Base-by-base conservation (phyloP, 2,113 vertebrate genomes). In the Hippocampus abdominalis region DNA sequence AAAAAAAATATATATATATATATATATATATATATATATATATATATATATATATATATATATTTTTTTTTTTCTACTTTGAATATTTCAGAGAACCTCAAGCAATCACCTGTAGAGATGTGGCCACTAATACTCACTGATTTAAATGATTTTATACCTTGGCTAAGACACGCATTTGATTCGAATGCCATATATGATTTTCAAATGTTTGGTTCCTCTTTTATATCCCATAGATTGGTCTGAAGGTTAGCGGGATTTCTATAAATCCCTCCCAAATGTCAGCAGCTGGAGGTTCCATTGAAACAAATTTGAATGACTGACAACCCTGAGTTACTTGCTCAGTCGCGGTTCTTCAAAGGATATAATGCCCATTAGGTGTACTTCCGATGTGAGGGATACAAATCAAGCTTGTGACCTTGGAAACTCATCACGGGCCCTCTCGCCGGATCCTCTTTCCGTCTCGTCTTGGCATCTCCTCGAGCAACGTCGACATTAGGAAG, bases 371-470 rank as follows among this genome's bases (percentile, higher is more conserved):
- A 60, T 76, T 68, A 80, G 64, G 70, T 76, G 65, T 79, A 80
- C 63, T 70, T 2, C 16, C 56, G 68, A 83, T 83, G 66, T 73
- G 73, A 72, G 72, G 78, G 81, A 79, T 81, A 79, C 73, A 80
- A 80, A 81, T 87, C 78, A 81, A 77, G 77, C 79, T 81, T 54
- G 44, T 84, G 86, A 89, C 88, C 88, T 89, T 88, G 81, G 66
- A 61, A 75, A 57, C 68, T 60, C 66, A 74, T 84, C 71, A 71
- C 79, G 71, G 77, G 68, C 62, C 78, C 76, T 62, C 57, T 75
- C 69, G 4, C 67, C 69, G 25, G 69, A 77, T 73, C 67, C 20
- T 66, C 18, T 66, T 51, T 49, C 64, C 73, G 78, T 80, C 72
- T 78, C 71, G 39, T 25, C 49, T 67, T 39, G 61, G 68, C 72